phyloP scores from a whole-genome alignment of 2,888 invertebrate genomes.

The Diabrotica balteata region DNA sequence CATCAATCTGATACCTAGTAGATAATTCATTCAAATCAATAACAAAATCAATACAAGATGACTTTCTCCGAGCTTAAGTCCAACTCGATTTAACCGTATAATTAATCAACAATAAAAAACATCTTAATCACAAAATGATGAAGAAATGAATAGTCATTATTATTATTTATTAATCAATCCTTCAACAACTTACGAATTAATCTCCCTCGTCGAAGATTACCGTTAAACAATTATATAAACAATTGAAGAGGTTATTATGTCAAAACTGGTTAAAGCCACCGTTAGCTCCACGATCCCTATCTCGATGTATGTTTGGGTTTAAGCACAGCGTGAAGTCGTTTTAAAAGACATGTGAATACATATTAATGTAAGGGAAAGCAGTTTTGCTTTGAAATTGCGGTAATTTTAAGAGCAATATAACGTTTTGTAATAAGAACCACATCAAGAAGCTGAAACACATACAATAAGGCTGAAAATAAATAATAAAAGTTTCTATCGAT shows the following conservation, averaged over 20 bases:
- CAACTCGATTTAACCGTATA: not conserved
- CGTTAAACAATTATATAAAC: conserved; percentile 27
- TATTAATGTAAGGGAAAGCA: not conserved
- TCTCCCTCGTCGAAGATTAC: conserved; percentile 6
- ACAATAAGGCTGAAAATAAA: too few relatives aligned
- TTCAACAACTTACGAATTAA: conserved; percentile 6
- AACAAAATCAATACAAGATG: not conserved
- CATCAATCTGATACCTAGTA: too few relatives aligned
- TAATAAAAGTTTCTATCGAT: too few relatives aligned
- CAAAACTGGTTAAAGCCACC: conserved; percentile 37
- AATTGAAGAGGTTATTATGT: conserved; percentile 42
- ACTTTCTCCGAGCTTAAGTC: not conserved
- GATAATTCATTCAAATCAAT: not conserved
- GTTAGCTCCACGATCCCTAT: conserved; percentile 20
- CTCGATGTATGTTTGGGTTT: not conserved
- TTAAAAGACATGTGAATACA: conserved; percentile 4
- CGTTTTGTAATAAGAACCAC: too few relatives aligned
- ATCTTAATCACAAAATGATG: conserved; percentile 1
- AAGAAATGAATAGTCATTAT: conserved; percentile 11
- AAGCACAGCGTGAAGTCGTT: conserved; percentile 5
- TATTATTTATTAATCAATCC: conserved; percentile 9
- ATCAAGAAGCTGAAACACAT: too few relatives aligned
- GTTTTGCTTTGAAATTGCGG: not conserved
- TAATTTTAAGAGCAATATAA: too few relatives aligned
- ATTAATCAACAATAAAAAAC: conserved; percentile 2